Percentiles rank a stretch among this genome's conserved stretches.
Conservation (phyloP, 2,888 invertebrate genomes). For the Drosophila mercatorum region DNA sequence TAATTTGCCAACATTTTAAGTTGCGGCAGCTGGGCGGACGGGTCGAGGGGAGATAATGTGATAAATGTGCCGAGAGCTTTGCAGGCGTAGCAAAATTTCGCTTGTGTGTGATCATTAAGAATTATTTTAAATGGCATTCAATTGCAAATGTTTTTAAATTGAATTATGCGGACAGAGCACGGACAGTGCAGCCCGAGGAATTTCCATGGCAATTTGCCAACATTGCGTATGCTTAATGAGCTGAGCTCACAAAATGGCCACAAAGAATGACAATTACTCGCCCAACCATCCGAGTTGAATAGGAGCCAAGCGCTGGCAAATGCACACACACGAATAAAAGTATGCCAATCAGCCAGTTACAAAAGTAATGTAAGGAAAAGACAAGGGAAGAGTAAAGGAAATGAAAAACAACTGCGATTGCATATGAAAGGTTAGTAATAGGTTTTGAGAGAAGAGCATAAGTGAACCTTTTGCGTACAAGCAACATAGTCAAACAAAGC, state of each 20-base stretch:
- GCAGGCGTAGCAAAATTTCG: constrained; percentile 47
- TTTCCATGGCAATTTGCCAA: constrained; percentile 70
- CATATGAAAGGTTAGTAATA: background rate
- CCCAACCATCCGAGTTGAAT: constrained; percentile 30
- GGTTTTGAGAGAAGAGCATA: background rate
- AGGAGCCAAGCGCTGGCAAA: constrained; percentile 22
- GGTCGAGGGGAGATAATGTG: constrained; percentile 32
- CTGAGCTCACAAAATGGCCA: constrained; percentile 49
- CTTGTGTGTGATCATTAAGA: constrained; percentile 67
- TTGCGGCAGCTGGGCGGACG: background rate
- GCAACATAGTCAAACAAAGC: background rate
- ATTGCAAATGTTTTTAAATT: constrained; percentile 65
- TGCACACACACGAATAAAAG: constrained; percentile 20
- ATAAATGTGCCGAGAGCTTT: constrained; percentile 54
- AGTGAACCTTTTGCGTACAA: background rate
- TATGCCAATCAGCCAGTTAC: constrained; percentile 32
- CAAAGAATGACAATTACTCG: constrained; percentile 39
- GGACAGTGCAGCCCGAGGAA: constrained; percentile 33
- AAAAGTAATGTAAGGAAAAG: background rate
- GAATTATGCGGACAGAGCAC: constrained; percentile 64
- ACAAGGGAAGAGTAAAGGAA: background rate
- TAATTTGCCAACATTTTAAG: constrained; percentile 70
- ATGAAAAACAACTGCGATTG: background rate
- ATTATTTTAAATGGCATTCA: constrained; percentile 70
- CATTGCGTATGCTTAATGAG: constrained; percentile 69